Percentiles rank a stretch among this genome's conserved stretches.
Conservation (phyloP, 2,797 vertebrate genomes). For the Hylomyscus alleni region DNA sequence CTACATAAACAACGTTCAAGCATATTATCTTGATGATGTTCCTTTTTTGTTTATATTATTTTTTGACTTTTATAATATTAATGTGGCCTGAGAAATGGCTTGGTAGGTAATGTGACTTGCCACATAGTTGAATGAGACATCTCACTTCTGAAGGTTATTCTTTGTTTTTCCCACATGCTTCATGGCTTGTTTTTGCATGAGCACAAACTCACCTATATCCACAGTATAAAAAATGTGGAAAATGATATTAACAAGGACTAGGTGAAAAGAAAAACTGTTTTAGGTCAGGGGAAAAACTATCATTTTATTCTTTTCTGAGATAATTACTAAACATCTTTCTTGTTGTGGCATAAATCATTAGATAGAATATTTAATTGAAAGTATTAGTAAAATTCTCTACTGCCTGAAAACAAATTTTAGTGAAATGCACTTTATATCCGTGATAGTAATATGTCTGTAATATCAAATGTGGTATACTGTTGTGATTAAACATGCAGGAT, state of each 20-base stretch:
- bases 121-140: background rate
- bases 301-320: slow-evolving; percentile 2
- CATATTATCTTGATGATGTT: background rate
- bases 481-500: no score
- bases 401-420: slow-evolving; percentile 8
- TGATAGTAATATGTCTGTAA: background rate
- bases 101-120: background rate
- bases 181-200: background rate
- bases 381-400: slow-evolving; percentile 12
- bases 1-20: slow-evolving; percentile 9
- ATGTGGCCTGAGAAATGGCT: background rate
- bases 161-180: background rate
- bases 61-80: slow-evolving; percentile 20
- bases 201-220: background rate
- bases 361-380: slow-evolving; percentile 51
- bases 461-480: background rate
- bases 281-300: background rate
- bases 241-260: background rate
- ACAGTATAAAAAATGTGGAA: background rate
- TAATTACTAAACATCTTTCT: slow-evolving; percentile 29
- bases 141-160: background rate
- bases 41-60: slow-evolving; percentile 24
- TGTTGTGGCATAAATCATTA: slow-evolving; percentile 42
- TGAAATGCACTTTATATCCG: background rate
- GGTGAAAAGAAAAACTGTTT: slow-evolving; percentile 25